These are phyloP conservation scores for Plectropomus leopardus DNA, from an alignment of 2,113 vertebrate genomes.

Conservation along the genomic window DNA sequence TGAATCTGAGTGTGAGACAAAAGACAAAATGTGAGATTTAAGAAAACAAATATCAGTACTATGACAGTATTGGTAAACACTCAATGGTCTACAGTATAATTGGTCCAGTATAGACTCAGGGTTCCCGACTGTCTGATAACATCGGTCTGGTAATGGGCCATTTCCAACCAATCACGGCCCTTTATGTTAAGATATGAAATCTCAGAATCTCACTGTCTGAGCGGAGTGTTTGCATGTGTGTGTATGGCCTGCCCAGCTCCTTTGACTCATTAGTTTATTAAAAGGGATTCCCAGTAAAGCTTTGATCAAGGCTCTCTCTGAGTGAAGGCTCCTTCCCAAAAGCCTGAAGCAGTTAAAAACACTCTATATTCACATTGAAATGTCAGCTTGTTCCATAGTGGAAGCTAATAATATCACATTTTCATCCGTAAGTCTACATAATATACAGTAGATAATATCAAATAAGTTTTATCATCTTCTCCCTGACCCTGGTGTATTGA, in stretches of 20 bases:
- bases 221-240: conserved; percentile 18
- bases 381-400: neutral
- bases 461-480: neutral
- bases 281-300: conserved; percentile 63
- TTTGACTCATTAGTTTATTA: conserved; percentile 66
- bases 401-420: neutral
- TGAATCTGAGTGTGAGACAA: conserved; percentile 3
- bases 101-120: conserved; percentile 50
- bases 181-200: conserved; percentile 70
- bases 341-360: conserved; percentile 43
- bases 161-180: conserved; percentile 69
- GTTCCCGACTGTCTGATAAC: conserved; percentile 72
- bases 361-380: neutral
- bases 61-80: conserved; percentile 49
- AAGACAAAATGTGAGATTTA: conserved; percentile 28
- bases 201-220: conserved; percentile 70
- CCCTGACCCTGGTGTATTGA: neutral
- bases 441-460: neutral
- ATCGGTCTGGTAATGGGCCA: conserved; percentile 74
- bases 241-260: conserved; percentile 41
- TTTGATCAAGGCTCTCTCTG: conserved; percentile 39
- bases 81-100: conserved; percentile 54
- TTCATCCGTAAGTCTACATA: neutral
- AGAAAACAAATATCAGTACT: conserved; percentile 42
- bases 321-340: conserved; percentile 47